Evolutionary conservation across 2,113 vertebrate species (phyloP).

Genomic region (Hypocryptadius cinnamomeus): DNA sequence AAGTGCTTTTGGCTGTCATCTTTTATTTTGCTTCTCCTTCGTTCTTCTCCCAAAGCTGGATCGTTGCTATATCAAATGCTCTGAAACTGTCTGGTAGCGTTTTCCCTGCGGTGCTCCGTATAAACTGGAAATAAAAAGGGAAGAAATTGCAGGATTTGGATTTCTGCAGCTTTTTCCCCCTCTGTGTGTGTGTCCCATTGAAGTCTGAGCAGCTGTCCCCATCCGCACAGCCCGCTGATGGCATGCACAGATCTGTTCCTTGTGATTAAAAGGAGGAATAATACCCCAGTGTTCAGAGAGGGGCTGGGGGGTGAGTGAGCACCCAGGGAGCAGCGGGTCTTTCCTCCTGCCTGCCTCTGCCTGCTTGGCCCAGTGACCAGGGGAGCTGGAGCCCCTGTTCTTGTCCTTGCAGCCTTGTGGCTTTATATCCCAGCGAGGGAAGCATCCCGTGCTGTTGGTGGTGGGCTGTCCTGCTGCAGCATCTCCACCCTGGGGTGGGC

Average conservation of each 20-base stretch:
- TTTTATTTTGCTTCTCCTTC: slow-evolving; percentile 44
- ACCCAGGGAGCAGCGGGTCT: background rate
- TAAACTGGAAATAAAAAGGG: slow-evolving; percentile 45
- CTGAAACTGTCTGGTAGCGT: slow-evolving; percentile 38
- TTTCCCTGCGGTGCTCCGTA: slow-evolving; percentile 24
- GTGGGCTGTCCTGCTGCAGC: background rate
- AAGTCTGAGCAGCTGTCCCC: slow-evolving; percentile 49
- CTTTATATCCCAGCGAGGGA: background rate
- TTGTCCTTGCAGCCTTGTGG: background rate
- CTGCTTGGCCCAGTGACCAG: background rate
- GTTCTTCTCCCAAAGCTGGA: slow-evolving; percentile 44
- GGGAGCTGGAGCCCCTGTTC: background rate
- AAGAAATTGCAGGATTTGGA: slow-evolving; percentile 45
- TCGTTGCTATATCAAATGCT: slow-evolving; percentile 30
- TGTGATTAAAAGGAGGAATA: slow-evolving; percentile 46
- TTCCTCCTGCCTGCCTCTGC: background rate
- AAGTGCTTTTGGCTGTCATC: slow-evolving; percentile 57
- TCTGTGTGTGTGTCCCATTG: background rate
- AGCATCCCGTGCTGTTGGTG: rapidly evolving
- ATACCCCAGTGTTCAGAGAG: slow-evolving; percentile 14
- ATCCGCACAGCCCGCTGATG: background rate
- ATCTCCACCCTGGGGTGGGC: background rate
- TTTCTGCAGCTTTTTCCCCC: background rate
- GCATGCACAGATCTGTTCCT: slow-evolving; percentile 41
- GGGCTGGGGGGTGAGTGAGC: background rate